phyloP scores from a whole-genome alignment of 2,888 invertebrate genomes.

The Drosophila lacicola region DNA sequence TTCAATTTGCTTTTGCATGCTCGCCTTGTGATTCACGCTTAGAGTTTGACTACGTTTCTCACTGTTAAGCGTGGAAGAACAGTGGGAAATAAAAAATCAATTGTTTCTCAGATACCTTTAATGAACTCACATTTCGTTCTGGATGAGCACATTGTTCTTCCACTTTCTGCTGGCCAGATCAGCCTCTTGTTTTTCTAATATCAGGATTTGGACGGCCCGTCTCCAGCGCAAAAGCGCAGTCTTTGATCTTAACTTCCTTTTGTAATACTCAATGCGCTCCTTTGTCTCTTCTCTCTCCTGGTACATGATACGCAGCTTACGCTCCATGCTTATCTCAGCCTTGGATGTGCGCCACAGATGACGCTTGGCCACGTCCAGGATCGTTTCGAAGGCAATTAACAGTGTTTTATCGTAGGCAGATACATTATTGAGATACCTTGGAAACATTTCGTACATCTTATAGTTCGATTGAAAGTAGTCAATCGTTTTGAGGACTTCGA shows the following conservation, averaged over 20 bases:
- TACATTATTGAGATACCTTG: conserved; percentile 31
- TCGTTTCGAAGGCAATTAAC: conserved; percentile 42
- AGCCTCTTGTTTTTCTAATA: conserved; percentile 53
- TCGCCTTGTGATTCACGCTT: conserved; percentile 65
- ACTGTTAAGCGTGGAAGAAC: conserved; percentile 44
- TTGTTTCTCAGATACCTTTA: too few relatives aligned
- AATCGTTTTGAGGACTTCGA: conserved; percentile 38
- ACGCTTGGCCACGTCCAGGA: conserved; percentile 40
- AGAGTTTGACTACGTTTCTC: conserved; percentile 74
- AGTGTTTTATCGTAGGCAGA: conserved; percentile 39
- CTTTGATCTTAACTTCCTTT: conserved; percentile 25
- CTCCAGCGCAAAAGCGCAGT: conserved; percentile 55
- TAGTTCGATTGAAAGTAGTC: conserved; percentile 54
- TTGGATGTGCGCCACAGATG: conserved; percentile 58
- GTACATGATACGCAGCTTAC: conserved; percentile 53
- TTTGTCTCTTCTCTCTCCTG: conserved; percentile 48
- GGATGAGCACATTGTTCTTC: conserved; percentile 66
- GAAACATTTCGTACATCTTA: conserved; percentile 44
- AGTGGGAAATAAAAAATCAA: neutral
- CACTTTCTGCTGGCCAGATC: conserved; percentile 63
- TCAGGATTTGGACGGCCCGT: conserved; percentile 41
- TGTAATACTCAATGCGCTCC: conserved; percentile 10
- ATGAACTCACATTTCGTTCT: conserved; percentile 60
- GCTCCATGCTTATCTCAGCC: conserved; percentile 60
- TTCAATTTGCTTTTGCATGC: conserved; percentile 71